A percentile compares a stretch with the other conserved stretches of the same genome.
phyloP scores from a whole-genome alignment of 2,113 vertebrate species.

The Esox niger region DNA sequence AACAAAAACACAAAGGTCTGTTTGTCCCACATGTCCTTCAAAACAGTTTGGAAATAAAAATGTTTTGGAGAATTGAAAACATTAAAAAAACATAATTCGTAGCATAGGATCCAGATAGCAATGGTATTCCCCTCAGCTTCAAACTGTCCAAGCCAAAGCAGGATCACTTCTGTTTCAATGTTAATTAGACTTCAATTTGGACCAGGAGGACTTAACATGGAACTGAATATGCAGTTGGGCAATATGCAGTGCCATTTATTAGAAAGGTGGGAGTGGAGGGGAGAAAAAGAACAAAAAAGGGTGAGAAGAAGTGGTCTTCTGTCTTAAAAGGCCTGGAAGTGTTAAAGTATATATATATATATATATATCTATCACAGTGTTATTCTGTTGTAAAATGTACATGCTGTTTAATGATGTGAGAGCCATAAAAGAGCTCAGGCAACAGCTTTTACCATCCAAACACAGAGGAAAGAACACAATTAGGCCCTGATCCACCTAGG shows the following conservation, averaged over 20 bases:
- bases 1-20: no score
- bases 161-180: no score
- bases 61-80: no score
- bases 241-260: neutral
- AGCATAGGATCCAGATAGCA: no score
- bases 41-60: no score
- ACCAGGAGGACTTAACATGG: neutral
- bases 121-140: no score
- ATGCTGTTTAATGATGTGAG: slow-evolving; percentile 1
- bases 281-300: slow-evolving; percentile 9
- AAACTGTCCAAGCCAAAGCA: no score
- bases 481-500: slow-evolving; percentile 51
- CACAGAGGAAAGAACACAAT: slow-evolving; percentile 42
- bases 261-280: slow-evolving; percentile 4
- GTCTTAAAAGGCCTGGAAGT: neutral
- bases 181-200: no score
- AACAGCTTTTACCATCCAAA: slow-evolving; percentile 21
- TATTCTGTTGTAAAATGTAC: neutral
- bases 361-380: no score
- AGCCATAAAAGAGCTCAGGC: slow-evolving; percentile 22
- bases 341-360: no score
- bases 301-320: neutral
- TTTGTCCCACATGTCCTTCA: no score
- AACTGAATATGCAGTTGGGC: neutral
- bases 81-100: no score